A percentile compares a stretch with the other conserved stretches of the same genome.
Conservation (phyloP, 2,113 vertebrate species). For the Malurus cyaneus region DNA sequence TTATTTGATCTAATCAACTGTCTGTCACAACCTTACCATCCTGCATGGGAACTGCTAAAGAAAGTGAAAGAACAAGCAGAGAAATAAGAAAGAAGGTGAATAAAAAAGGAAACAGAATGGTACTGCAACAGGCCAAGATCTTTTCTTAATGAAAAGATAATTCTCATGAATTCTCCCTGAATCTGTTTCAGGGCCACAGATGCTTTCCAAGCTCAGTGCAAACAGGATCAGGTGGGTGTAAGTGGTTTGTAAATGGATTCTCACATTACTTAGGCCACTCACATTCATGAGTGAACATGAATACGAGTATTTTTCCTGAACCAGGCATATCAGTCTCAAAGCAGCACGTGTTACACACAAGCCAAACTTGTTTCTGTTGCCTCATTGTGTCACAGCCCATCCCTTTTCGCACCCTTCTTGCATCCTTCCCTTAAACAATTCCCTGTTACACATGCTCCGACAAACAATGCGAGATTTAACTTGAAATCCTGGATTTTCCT, state of each 20-base stretch:
- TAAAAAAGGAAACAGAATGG: neutral
- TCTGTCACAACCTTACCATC: neutral
- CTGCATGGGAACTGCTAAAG: neutral
- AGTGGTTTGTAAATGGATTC: neutral
- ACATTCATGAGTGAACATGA: neutral
- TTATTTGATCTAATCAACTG: neutral
- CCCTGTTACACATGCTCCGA: neutral
- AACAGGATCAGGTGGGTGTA: neutral
- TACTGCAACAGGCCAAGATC: neutral
- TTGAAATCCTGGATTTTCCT: neutral
- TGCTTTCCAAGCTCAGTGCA: neutral
- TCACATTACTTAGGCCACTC: neutral
- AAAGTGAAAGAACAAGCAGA: neutral
- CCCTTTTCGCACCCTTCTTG: neutral
- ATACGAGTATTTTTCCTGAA: neutral
- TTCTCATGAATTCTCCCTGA: fast-evolving
- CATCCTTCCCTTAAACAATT: neutral
- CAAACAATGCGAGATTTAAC: neutral
- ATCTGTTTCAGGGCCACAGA: neutral
- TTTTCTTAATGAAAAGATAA: neutral
- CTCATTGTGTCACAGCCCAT: neutral
- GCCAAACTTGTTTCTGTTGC: neutral
- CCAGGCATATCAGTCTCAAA: neutral
- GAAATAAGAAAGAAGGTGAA: neutral
- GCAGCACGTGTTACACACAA: neutral